Base-by-base conservation (phyloP, 2,113 vertebrate genomes). In the Pseudopipra pipra region DNA sequence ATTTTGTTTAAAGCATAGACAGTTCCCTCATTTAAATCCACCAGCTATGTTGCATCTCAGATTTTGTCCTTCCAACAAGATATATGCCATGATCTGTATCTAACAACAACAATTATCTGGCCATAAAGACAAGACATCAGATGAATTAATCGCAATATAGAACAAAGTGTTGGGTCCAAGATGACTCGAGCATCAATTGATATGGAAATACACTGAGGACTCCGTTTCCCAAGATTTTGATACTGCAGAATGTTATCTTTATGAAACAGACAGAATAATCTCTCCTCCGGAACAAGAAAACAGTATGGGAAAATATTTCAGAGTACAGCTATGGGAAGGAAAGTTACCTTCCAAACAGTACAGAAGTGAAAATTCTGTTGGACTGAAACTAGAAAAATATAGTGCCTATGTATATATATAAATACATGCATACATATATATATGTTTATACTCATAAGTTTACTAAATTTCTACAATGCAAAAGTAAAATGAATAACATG, bases 101-200 rank as follows among this genome's bases (percentile, higher is more conserved):
- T 94, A 96, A 90, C 15, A 95, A 82, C 30, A 95, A 74, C 46
- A 93, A 46, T 74, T 22, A 51, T 73, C 37, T 68, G 44, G 62
- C 59, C 44, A 59, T 56, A 66, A 93, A 77, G 67, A 25, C 35
- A 65, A 93, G 37, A 44, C 59, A 82, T 79, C 25, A 27, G 46
- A 86, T 80, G 20, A 82, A 93, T 41, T 88, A 85, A 93, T 87
- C 70, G 43, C 33, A 74, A 21, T 54, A 61, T 3, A 92, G 61
- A 96, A 63, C 11, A 55, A 90, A 75, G 22, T 54, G 9, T 44
- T 49, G 46, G 4, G 47, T 84, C 35, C 73, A 90, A 86, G 65
- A 93, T 35, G 56, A 94, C 55, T 92, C 55, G 61, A 76, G 41
- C 22, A 68, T 27, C 23, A 41, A 67, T 39, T 86, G 27, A 22